Conservation (phyloP, 2,113 vertebrate genomes). For the Aepyceros melampus region DNA sequence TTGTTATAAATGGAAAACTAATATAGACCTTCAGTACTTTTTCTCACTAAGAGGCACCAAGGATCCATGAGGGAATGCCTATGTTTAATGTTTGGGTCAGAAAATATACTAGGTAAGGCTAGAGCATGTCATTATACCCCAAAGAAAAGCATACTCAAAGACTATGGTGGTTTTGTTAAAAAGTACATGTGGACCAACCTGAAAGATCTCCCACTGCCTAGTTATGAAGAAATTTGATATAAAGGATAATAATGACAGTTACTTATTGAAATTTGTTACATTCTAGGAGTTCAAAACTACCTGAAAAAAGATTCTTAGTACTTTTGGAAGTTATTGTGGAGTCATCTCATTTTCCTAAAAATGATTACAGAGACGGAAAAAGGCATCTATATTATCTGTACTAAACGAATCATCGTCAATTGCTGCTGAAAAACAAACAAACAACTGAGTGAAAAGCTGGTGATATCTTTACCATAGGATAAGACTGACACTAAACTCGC, state of each 20-base stretch:
- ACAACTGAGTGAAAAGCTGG: background rate
- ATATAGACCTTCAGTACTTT: background rate
- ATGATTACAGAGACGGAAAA: background rate
- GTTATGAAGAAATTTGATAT: background rate
- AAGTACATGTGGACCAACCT: background rate
- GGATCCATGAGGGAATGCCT: background rate
- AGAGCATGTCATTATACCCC: background rate
- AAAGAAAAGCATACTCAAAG: background rate
- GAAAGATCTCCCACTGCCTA: background rate
- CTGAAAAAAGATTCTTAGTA: background rate
- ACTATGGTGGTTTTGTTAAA: background rate
- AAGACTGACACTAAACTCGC: background rate
- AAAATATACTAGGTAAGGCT: background rate
- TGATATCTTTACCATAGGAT: background rate
- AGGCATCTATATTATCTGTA: background rate
- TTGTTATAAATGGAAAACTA: background rate
- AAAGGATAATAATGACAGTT: background rate
- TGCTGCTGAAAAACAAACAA: background rate
- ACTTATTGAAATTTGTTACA: background rate
- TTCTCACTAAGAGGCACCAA: background rate
- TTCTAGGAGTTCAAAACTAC: background rate
- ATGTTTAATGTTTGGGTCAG: background rate
- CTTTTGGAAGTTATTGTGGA: background rate
- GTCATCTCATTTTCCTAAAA: background rate
- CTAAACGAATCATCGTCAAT: background rate